phyloP scores from a whole-genome alignment of 2,113 vertebrate species.

The Pseudolaguvia tuberculata region DNA sequence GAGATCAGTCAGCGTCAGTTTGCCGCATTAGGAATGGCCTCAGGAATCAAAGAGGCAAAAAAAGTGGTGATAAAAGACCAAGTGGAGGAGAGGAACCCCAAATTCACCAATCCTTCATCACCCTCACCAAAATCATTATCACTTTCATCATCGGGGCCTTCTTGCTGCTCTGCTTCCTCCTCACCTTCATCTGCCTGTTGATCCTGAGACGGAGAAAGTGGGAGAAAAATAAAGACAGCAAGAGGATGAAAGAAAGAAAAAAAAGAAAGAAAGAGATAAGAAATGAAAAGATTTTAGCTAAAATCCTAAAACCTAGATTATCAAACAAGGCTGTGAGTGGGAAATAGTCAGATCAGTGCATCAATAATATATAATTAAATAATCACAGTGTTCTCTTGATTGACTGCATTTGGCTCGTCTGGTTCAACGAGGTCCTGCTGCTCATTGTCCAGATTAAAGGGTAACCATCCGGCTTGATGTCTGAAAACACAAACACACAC shows the following conservation, averaged over 20 bases:
- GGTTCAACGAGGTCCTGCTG: constrained; percentile 73
- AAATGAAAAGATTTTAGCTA: no score
- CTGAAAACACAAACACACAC: constrained; percentile 53
- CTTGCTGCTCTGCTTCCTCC: constrained; percentile 74
- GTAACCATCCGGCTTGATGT: constrained; percentile 95
- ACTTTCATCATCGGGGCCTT: constrained; percentile 72
- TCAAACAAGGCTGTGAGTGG: background rate
- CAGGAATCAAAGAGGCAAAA: constrained; percentile 94
- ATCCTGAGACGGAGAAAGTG: constrained; percentile 66
- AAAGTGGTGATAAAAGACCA: constrained; percentile 96
- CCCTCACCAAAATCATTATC: constrained; percentile 71
- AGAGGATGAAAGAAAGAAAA: background rate
- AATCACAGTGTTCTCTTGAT: constrained; percentile 80
- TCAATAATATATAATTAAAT: background rate
- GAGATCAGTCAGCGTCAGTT: constrained; percentile 69
- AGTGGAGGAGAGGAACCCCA: constrained; percentile 85
- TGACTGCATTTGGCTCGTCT: constrained; percentile 73
- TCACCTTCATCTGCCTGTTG: constrained; percentile 83
- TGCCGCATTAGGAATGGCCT: constrained; percentile 86
- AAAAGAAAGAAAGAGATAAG: no score
- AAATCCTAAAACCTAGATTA: no score
- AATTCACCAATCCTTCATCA: constrained; percentile 64
- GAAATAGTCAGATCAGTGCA: background rate
- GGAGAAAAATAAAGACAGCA: background rate
- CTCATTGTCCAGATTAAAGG: constrained; percentile 85